Conservation (phyloP, 1,140 invertebrate genomes). For the Drosophila biarmipes region DNA sequence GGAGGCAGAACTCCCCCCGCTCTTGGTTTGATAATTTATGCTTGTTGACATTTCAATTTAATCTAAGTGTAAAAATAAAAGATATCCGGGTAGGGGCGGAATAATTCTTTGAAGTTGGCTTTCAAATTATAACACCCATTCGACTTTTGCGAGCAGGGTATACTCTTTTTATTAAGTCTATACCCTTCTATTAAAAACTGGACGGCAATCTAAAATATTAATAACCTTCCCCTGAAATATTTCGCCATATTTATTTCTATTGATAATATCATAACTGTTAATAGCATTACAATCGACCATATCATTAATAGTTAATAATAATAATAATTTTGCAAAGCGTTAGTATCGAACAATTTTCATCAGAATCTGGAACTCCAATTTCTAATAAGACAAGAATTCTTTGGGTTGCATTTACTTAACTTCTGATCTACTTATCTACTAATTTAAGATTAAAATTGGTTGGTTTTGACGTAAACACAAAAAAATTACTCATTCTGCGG, state of each 20-base stretch:
- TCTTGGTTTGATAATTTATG: conserved; percentile 3
- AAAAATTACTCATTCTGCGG: conserved; percentile 60
- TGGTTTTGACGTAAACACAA: conserved; percentile 42
- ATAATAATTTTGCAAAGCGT: too few species aligned
- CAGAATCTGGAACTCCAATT: not conserved
- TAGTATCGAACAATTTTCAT: too few species aligned
- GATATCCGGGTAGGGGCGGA: not conserved
- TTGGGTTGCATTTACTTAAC: conserved; percentile 18
- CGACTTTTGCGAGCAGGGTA: not conserved
- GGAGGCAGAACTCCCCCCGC: too few species aligned
- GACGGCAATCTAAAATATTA: too few species aligned
- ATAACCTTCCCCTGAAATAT: too few species aligned
- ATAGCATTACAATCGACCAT: too few species aligned
- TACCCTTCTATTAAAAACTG: too few species aligned
- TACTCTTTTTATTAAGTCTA: not conserved
- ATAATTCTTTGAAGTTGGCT: conserved; percentile 18
- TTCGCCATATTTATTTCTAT: too few species aligned
- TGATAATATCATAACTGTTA: too few species aligned
- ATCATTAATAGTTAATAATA: too few species aligned
- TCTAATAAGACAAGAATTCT: not conserved
- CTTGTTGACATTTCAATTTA: conserved; percentile 9
- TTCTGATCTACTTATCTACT: conserved; percentile 35
- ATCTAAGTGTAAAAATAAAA: conserved; percentile 1
- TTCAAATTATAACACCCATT: not conserved
- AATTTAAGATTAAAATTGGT: conserved; percentile 39